phyloP scores from a whole-genome alignment of 64 coral and sea anemone species.

The Montipora cactus region DNA sequence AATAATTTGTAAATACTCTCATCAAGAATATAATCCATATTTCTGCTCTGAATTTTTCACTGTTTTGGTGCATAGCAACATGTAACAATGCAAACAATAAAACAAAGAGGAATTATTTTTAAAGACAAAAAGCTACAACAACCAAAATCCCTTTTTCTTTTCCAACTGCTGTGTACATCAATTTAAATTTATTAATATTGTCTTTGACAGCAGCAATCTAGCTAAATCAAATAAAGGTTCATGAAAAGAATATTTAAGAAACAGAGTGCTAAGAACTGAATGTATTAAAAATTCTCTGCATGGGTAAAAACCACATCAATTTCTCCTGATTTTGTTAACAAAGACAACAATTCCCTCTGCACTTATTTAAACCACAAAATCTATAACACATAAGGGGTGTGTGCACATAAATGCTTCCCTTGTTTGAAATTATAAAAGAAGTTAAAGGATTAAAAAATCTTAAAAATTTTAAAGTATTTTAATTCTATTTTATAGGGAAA shows the following conservation, averaged over 20 bases:
- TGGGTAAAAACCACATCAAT: neutral
- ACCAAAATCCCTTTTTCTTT: neutral
- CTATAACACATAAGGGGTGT: neutral
- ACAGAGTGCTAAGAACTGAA: neutral
- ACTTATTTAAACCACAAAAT: neutral
- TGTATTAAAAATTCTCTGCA: neutral
- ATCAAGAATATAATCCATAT: no score
- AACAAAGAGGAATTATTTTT: neutral
- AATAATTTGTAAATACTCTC: no score
- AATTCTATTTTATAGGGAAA: neutral
- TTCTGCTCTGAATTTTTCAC: no score
- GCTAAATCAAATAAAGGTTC: no score
- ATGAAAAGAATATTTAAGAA: neutral
- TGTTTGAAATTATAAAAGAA: neutral
- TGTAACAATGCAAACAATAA: neutral
- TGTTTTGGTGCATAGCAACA: no score
- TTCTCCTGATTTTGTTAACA: neutral
- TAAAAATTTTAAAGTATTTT: neutral
- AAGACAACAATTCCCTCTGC: neutral
- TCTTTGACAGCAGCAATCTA: neutral
- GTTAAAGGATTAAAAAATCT: neutral
- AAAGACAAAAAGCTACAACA: neutral
- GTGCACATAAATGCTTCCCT: neutral
- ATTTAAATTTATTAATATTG: neutral
- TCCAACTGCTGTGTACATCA: neutral